phyloP scores from a whole-genome alignment of 2,888 invertebrate genomes.

The Calameuta pallipes region DNA sequence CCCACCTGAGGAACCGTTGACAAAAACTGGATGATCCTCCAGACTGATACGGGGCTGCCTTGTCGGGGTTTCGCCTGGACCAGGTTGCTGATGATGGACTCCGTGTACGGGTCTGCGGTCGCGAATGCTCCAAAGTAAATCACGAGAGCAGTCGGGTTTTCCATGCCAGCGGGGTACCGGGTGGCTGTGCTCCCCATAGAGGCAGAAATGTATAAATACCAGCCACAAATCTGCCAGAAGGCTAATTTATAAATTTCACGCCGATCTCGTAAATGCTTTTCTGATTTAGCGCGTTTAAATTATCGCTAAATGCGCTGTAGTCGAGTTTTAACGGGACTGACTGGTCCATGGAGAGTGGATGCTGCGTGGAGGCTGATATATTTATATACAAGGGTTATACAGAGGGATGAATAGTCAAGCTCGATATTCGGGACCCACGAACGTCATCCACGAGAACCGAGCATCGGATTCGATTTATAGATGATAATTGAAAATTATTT shows the following conservation, averaged over 20 bases:
- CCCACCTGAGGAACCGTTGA: background rate
- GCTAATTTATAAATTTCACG: constrained; percentile 63
- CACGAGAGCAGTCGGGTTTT: constrained; percentile 38
- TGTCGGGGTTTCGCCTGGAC: background rate
- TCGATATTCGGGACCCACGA: background rate
- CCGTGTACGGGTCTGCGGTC: background rate
- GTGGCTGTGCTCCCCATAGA: constrained; percentile 30
- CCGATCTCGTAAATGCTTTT: constrained; percentile 58
- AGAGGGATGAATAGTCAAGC: background rate
- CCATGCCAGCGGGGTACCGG: constrained; percentile 44
- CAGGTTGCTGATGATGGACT: background rate
- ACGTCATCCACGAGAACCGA: background rate
- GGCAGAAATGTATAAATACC: constrained; percentile 53
- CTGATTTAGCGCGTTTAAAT: constrained; percentile 61
- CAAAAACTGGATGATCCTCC: background rate
- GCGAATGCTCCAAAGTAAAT: constrained; percentile 35
- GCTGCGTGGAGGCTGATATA: background rate
- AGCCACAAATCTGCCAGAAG: constrained; percentile 58
- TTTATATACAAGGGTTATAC: background rate
- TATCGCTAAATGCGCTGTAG: constrained; percentile 47
- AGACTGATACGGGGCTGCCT: background rate
- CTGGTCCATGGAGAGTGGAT: background rate
- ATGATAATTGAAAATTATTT: constrained; percentile 62
- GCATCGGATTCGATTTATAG: constrained; percentile 44
- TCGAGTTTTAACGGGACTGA: constrained; percentile 50